phyloP scores from a whole-genome alignment of 2,113 vertebrate genomes.

The Salvelinus alpinus region DNA sequence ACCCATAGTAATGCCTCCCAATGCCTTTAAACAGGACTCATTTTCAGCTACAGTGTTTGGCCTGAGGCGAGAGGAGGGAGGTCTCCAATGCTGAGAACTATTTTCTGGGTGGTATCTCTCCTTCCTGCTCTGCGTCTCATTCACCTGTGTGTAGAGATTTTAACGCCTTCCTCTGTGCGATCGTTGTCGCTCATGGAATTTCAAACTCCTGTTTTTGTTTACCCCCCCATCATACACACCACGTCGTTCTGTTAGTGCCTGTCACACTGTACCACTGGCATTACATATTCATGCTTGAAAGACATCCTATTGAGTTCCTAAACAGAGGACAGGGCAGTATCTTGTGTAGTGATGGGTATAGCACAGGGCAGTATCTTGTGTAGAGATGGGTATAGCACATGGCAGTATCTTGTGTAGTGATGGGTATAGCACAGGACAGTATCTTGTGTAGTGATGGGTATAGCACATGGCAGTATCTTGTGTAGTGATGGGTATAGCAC shows the following conservation, averaged over 20 bases:
- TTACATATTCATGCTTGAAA: constrained; percentile 65
- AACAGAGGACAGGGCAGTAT: constrained; percentile 15
- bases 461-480: not conserved
- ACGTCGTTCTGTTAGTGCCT: constrained; percentile 21
- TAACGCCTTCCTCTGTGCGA: constrained; percentile 23
- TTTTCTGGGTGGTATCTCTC: constrained; percentile 34
- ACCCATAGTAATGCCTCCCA: constrained; percentile 53
- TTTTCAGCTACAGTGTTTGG: constrained; percentile 61
- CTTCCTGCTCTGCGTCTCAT: constrained; percentile 40
- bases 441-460: too few relatives aligned
- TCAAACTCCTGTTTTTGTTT: constrained; percentile 36
- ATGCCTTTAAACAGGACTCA: constrained; percentile 61
- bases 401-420: too few relatives aligned
- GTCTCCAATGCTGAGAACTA: constrained; percentile 40
- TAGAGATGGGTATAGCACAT: not conserved
- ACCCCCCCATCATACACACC: constrained; percentile 11
- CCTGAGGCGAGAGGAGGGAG: constrained; percentile 57
- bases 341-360: too few relatives aligned
- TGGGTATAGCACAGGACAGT: too few relatives aligned
- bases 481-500: not conserved
- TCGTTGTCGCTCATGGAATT: constrained; percentile 41
- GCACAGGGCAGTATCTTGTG: not conserved
- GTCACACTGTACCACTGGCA: constrained; percentile 50
- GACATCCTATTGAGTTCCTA: constrained; percentile 55
- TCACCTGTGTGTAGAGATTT: constrained; percentile 46